These are phyloP conservation scores for Lasioglossum zephyrum DNA, from an alignment of 2,888 invertebrate species.

Conservation along the genomic window DNA sequence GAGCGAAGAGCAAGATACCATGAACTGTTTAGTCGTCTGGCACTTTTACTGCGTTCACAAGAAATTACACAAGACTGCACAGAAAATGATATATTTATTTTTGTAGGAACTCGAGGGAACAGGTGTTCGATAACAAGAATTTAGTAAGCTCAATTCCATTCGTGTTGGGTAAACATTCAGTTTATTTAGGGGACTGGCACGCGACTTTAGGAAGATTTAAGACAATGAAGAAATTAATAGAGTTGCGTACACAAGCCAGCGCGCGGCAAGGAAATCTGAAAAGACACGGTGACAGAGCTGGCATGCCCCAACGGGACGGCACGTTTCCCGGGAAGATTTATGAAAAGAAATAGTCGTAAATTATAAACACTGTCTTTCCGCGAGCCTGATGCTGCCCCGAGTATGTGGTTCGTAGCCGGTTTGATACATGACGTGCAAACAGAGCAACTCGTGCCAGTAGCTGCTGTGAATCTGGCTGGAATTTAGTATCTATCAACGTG, in stretches of 20 bases:
- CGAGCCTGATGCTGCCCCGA: constrained; percentile 44
- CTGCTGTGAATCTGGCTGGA: constrained; percentile 50
- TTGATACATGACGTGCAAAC: constrained; percentile 66
- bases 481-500: constrained; percentile 68
- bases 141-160: background rate
- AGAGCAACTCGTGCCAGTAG: constrained; percentile 21
- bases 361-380: constrained; percentile 68
- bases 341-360: constrained; percentile 75
- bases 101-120: background rate
- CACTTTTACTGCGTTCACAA: background rate
- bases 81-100: background rate
- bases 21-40: background rate
- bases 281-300: constrained; percentile 55
- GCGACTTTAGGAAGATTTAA: background rate
- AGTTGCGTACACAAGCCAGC: background rate
- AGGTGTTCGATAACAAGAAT: background rate
- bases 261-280: constrained; percentile 42
- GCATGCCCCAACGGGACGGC: constrained; percentile 49
- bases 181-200: background rate
- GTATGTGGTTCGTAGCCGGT: constrained; percentile 33
- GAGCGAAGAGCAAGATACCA: background rate
- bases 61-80: background rate
- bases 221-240: background rate
- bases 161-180: background rate
- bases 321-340: constrained; percentile 68